These are phyloP conservation scores for Lycaena phlaeas DNA, from an alignment of 2,888 invertebrate species.

Conservation along the genomic window DNA sequence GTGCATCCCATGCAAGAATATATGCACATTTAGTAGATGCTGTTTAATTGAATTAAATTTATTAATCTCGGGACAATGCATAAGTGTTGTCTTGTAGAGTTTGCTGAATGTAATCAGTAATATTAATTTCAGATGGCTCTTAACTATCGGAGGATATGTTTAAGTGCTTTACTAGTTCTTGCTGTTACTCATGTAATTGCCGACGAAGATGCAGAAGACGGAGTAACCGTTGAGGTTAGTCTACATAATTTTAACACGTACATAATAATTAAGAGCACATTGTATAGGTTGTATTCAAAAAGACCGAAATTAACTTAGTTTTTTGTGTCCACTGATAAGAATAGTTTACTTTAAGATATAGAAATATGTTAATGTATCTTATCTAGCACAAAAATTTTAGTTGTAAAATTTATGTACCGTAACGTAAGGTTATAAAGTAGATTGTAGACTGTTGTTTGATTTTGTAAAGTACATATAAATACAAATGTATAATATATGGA, in stretches of 20 bases:
- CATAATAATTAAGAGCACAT: too few species aligned
- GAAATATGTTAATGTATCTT: not conserved
- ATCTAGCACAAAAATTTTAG: not conserved
- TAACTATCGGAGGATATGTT: constrained; percentile 34
- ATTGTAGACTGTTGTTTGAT: too few species aligned
- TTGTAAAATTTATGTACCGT: not conserved
- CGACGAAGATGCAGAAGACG: constrained; percentile 44
- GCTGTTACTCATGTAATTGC: constrained; percentile 28
- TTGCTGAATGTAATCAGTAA: too few species aligned
- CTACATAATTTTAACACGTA: not conserved
- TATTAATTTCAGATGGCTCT: constrained; percentile 54
- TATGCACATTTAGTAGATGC: too few species aligned
- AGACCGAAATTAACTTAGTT: too few species aligned
- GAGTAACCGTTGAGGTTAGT: constrained; percentile 57
- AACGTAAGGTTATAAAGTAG: not conserved
- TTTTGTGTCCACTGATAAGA: not conserved
- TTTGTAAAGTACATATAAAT: too few species aligned
- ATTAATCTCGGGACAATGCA: constrained; percentile 7
- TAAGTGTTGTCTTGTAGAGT: too few species aligned
- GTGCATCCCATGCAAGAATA: too few species aligned
- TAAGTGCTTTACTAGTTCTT: constrained; percentile 41
- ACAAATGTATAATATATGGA: too few species aligned
- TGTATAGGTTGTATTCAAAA: too few species aligned
- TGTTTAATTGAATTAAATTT: constrained; percentile 28
- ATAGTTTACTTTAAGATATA: not conserved